phyloP scores from a whole-genome alignment of 2,888 invertebrate genomes.

The Alcis repandata region DNA sequence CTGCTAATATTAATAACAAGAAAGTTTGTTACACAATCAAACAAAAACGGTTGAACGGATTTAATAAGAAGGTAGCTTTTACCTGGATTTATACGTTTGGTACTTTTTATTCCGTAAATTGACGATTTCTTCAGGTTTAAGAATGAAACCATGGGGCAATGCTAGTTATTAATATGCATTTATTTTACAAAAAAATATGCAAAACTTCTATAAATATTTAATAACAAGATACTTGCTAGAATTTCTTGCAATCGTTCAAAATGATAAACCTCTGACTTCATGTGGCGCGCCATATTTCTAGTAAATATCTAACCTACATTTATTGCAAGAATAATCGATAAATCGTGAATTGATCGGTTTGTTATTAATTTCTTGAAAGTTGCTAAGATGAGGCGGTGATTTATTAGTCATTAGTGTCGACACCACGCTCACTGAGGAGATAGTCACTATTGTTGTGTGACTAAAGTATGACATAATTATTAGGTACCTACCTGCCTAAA shows the following conservation, averaged over 20 bases:
- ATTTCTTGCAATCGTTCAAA: not conserved
- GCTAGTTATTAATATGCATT: too few relatives aligned
- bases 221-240: not conserved
- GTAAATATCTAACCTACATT: constrained; percentile 23
- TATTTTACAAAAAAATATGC: not conserved
- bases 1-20: too few relatives aligned
- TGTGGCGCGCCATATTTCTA: constrained; percentile 25
- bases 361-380: constrained; percentile 31
- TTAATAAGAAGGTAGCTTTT: too few relatives aligned
- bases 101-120: too few relatives aligned
- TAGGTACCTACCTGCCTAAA: too few relatives aligned
- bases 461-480: constrained; percentile 1
- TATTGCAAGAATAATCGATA: constrained; percentile 7
- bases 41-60: too few relatives aligned
- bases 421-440: not conserved
- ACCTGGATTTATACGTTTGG: too few relatives aligned
- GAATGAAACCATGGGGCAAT: too few relatives aligned
- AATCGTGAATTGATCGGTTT: constrained; percentile 15
- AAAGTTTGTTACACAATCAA: too few relatives aligned
- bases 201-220: not conserved
- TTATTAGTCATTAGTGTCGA: constrained; percentile 16
- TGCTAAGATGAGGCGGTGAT: constrained; percentile 6
- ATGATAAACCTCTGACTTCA: constrained; percentile 34
- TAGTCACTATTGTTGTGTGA: too few relatives aligned
- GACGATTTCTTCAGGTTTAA: too few relatives aligned